Evolutionary conservation across 2,113 vertebrate genomes (phyloP).

Genomic region (Daphoenositta chrysoptera): DNA sequence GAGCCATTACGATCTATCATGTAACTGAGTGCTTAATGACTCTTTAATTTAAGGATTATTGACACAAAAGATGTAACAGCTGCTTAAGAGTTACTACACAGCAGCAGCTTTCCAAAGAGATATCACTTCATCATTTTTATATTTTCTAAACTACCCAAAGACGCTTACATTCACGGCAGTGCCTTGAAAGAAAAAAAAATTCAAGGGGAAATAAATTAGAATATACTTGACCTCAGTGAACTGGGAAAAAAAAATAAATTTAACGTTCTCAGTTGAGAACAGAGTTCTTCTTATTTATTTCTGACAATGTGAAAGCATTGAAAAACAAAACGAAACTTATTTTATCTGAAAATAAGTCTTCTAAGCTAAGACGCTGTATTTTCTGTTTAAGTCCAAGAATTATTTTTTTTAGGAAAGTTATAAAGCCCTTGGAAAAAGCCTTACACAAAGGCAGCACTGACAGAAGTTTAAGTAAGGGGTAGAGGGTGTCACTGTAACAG

Average conservation of each 20-base stretch:
- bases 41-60: slow-evolving; percentile 68
- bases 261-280: neutral
- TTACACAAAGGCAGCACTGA: neutral
- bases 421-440: neutral
- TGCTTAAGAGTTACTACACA: slow-evolving; percentile 63
- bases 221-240: slow-evolving; percentile 46
- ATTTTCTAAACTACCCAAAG: slow-evolving; percentile 39
- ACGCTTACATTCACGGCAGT: neutral
- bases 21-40: slow-evolving; percentile 54
- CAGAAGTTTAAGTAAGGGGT: neutral
- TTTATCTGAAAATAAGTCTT: neutral
- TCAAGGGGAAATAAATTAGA: slow-evolving; percentile 55
- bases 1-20: slow-evolving; percentile 51
- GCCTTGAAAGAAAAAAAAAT: slow-evolving; percentile 55
- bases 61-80: slow-evolving; percentile 67
- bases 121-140: slow-evolving; percentile 58
- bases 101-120: slow-evolving; percentile 59
- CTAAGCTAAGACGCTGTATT: neutral
- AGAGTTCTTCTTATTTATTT: neutral
- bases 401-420: slow-evolving; percentile 31
- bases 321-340: neutral
- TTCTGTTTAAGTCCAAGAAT: neutral
- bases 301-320: neutral
- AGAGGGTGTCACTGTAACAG: neutral
- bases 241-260: neutral